These are phyloP conservation scores for Fistularia tabacaria DNA, from an alignment of 2,797 vertebrate genomes.

Conservation along the genomic window DNA sequence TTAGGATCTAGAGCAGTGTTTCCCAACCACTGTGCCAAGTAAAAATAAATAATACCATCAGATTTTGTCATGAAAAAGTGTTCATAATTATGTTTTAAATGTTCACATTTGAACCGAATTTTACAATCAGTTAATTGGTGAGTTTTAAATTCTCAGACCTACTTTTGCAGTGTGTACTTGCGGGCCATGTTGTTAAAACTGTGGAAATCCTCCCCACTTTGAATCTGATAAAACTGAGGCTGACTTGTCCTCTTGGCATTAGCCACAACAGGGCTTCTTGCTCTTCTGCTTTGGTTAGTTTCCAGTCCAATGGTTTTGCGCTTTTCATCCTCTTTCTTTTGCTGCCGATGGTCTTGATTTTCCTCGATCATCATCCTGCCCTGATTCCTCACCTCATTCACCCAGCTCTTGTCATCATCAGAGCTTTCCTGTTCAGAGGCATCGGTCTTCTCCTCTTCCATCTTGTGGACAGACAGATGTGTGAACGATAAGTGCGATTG, in stretches of 20 bases:
- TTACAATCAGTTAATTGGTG: too few species aligned
- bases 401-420: slow-evolving; percentile 96
- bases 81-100: too few species aligned
- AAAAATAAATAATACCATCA: too few species aligned
- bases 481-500: not conserved
- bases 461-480: slow-evolving; percentile 36
- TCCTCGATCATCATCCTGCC: slow-evolving; percentile 83
- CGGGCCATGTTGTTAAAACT: slow-evolving; percentile 87
- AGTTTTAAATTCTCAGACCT: slow-evolving; percentile 47
- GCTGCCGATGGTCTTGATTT: slow-evolving; percentile 74
- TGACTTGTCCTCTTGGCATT: slow-evolving; percentile 38
- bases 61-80: too few species aligned
- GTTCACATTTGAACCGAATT: too few species aligned
- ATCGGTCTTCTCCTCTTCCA: slow-evolving; percentile 81
- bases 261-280: slow-evolving; percentile 12
- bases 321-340: slow-evolving; percentile 79
- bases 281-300: slow-evolving; percentile 19
- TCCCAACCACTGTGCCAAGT: too few species aligned
- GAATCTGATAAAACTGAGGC: slow-evolving; percentile 95
- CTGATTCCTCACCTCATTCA: slow-evolving; percentile 96
- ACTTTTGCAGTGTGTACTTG: slow-evolving; percentile 93
- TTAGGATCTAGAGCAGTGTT: too few species aligned
- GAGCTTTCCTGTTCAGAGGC: slow-evolving; percentile 96
- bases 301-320: slow-evolving; percentile 80
- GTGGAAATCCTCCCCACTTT: slow-evolving; percentile 93